Evolutionary conservation across 2,888 invertebrate species (phyloP).

Genomic region (Hololepta plana): DNA sequence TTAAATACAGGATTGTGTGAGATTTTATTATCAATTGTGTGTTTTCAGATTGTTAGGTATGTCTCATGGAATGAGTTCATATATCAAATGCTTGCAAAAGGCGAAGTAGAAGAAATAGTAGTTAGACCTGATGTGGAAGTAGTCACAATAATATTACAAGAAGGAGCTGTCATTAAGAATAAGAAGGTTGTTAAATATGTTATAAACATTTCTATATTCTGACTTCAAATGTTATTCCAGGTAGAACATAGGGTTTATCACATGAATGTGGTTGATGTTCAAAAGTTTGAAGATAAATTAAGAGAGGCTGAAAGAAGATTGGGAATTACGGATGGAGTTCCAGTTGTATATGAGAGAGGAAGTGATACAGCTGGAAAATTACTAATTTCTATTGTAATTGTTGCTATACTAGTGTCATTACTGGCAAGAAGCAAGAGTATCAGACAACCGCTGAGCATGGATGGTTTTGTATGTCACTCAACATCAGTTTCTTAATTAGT

Average conservation of each 20-base stretch:
- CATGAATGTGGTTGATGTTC: slow-evolving; percentile 71
- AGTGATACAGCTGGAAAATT: slow-evolving; percentile 55
- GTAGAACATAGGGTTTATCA: slow-evolving; percentile 50
- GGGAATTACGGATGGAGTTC: slow-evolving; percentile 66
- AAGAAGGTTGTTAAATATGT: slow-evolving; percentile 29
- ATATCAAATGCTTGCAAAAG: slow-evolving; percentile 82
- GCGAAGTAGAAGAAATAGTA: slow-evolving; percentile 80
- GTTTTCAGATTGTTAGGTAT: slow-evolving; percentile 43
- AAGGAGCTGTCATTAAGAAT: slow-evolving; percentile 76
- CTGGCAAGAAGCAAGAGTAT: slow-evolving; percentile 48
- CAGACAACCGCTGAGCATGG: slow-evolving; percentile 51
- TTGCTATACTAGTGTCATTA: slow-evolving; percentile 45
- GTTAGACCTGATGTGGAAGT: slow-evolving; percentile 71
- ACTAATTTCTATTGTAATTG: slow-evolving; percentile 48
- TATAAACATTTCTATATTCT: neutral
- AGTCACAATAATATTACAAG: slow-evolving; percentile 67
- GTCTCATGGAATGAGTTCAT: slow-evolving; percentile 96
- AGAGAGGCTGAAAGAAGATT: slow-evolving; percentile 65
- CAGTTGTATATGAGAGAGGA: slow-evolving; percentile 68
- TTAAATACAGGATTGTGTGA: slow-evolving; percentile 3
- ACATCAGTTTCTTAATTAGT: slow-evolving; percentile 3
- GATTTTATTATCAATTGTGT: slow-evolving; percentile 3
- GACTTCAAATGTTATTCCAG: slow-evolving; percentile 19
- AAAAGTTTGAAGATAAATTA: slow-evolving; percentile 79
- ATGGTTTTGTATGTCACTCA: slow-evolving; percentile 52